Evolutionary conservation across 1,140 invertebrate species (phyloP).

Genomic region (Gonioctena quinquepunctata): DNA sequence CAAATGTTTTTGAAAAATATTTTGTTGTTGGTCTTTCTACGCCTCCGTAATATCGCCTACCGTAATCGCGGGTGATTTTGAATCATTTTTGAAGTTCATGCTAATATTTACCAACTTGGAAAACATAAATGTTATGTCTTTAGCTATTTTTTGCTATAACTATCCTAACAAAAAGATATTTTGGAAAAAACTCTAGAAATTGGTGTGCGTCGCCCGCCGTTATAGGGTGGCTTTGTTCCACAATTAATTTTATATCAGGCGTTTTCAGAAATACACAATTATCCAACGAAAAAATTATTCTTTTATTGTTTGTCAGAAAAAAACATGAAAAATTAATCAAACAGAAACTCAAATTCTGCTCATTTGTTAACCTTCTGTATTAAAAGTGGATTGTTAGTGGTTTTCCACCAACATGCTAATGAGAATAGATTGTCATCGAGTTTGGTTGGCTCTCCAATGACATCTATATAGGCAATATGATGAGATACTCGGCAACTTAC

Average conservation of each 20-base stretch:
- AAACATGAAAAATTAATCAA: background rate
- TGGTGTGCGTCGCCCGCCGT: background rate
- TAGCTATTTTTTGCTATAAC: too few relatives aligned
- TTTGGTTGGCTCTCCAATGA: background rate
- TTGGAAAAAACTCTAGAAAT: background rate
- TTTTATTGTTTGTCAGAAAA: background rate
- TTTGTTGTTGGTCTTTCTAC: too few relatives aligned
- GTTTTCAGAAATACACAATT: background rate
- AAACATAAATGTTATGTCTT: background rate
- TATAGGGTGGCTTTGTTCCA: background rate
- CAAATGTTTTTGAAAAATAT: too few relatives aligned
- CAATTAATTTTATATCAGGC: background rate
- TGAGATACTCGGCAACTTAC: background rate
- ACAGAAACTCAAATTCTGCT: background rate
- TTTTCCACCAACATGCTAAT: background rate
- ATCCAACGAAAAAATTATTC: background rate
- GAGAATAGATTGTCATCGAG: background rate
- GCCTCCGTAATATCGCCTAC: too few relatives aligned
- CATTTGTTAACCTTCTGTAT: background rate
- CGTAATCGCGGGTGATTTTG: background rate
- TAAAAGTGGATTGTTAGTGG: background rate
- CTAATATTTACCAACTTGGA: background rate
- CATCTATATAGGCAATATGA: background rate
- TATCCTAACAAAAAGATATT: background rate
- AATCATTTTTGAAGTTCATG: background rate